Base-by-base conservation (phyloP, 1,140 invertebrate genomes). In the Heliconius himera region DNA sequence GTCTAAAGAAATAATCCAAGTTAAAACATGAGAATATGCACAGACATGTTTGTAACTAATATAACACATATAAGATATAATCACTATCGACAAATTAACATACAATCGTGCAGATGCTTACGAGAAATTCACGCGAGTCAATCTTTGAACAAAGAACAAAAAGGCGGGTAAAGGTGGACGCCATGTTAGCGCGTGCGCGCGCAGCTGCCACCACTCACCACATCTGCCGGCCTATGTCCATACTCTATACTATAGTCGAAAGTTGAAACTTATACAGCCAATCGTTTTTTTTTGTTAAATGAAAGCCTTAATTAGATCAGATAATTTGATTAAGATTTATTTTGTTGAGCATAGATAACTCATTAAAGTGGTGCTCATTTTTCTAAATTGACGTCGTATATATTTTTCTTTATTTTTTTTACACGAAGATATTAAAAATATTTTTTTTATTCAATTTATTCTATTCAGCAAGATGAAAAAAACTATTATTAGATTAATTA, bases 141-240 rank as follows among this genome's bases (percentile, higher is more conserved):
- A 85, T 85, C 82, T 85, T 85, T 81, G 84, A 83, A 83, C 82
- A 83, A 85, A 83, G 84, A 83, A 83, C 72, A 85, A 85, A 83
- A 85, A 83, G 80, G 74, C 79, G 82, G 81, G 79, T 71, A 85
- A 84, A 85, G 84, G 84, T 82, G 84, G 71, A 29, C 77, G 77
- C 78, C 73, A 75, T 80, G 83, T 80, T 70, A 76, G 80, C 83
- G 79, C 84, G 84, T 78, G 84, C 82, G 82, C 77, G 82, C 82
- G 80, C 84, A 85, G 84, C 84, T 85, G 84, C 80, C 29, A 6
- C 22, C 26, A 82, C 82, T 78, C 29, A 16, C 29, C 26, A 82
- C 84, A 85, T 85, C 83, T 85, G 83, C 83, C 76, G 78, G 78
- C 36, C 72, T 73, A 20, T 75, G 71, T 54, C 46, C 70, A 75